Evolutionary conservation across 1,140 invertebrate species (phyloP), one percentile per base, ranked within the genome.

Genomic region (Philotrypesis tridentata): DNA sequence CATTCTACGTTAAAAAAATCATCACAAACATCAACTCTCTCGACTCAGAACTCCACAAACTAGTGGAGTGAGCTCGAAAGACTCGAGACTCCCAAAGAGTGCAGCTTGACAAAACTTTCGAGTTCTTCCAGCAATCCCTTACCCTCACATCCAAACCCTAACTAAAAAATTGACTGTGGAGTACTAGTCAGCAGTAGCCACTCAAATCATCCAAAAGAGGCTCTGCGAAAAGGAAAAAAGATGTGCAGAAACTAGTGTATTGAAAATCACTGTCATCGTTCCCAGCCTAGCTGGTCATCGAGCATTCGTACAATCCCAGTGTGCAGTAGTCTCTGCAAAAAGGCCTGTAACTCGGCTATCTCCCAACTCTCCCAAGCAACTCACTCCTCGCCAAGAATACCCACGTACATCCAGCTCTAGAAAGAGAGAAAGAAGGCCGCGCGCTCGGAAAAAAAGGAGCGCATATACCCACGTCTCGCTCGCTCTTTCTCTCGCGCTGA

Each of bases 401-500:
- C 60, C 33, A 55, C 48, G n/a, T 55, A 55, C 48, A 55, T 75
- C 17, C 33, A 74, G 4, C 40, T 73, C 40, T 17, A 74, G 48
- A 61, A 75, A 12, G n/a, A 75, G 27, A 75, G 21, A 63, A 75
- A 74, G 27, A 74, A 55, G 48, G 48, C 48, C 48, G 48, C 48
- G 48, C 48, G 48, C 48, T 14, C 48, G 0, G 25, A 25, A 33
- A 74, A 74, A 74, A 60, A 55, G 33, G 11, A 33, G 27, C 17
- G 21, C 8, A 29, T 29, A 65, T 9, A 65, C 14, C 63, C 27
- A 25, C 11, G 23, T 12, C 25, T 65, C 25, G 27, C 61, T 65
- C 61, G 0, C 17, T 23, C 17, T n/a, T 63, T 29, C 31, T 76
- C 40, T 67, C 61, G 21, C 73, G 25, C 17, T 6, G 23, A 63